These are phyloP conservation scores for Apoda limacodes DNA, from an alignment of 2,888 invertebrate genomes.

Conservation along the genomic window DNA sequence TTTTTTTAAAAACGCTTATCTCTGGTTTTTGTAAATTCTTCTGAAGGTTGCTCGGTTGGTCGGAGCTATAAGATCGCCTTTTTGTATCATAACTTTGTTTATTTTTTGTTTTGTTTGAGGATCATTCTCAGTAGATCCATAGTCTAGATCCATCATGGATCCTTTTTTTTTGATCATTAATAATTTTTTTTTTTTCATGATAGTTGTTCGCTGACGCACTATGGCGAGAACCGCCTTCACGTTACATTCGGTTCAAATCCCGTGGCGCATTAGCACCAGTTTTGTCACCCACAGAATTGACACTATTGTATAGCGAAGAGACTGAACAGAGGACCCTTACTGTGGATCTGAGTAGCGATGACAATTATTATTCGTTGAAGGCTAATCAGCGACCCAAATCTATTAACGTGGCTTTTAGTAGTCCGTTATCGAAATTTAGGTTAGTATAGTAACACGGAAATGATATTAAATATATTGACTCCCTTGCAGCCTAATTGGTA, in stretches of 20 bases:
- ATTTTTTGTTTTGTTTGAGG: no score
- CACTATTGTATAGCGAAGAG: conserved; percentile 37
- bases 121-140: no score
- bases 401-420: conserved; percentile 40
- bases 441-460: conserved; percentile 21
- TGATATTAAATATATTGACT: conserved; percentile 1
- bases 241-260: conserved; percentile 53
- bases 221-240: conserved; percentile 56
- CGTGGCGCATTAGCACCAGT: conserved; percentile 46
- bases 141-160: no score
- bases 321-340: conserved; percentile 30
- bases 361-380: conserved; percentile 42
- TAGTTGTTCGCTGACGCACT: conserved; percentile 54
- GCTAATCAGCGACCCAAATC: conserved; percentile 40
- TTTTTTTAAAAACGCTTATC: no score
- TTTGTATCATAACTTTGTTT: no score
- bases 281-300: conserved; percentile 37
- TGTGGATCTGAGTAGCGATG: conserved; percentile 35
- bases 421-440: conserved; percentile 51
- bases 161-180: no score
- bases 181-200: no score
- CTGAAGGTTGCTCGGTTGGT: no score
- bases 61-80: no score
- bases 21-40: no score
- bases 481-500: no score